phyloP scores from a whole-genome alignment of 1,140 invertebrate genomes.

The Cydia pomonella region DNA sequence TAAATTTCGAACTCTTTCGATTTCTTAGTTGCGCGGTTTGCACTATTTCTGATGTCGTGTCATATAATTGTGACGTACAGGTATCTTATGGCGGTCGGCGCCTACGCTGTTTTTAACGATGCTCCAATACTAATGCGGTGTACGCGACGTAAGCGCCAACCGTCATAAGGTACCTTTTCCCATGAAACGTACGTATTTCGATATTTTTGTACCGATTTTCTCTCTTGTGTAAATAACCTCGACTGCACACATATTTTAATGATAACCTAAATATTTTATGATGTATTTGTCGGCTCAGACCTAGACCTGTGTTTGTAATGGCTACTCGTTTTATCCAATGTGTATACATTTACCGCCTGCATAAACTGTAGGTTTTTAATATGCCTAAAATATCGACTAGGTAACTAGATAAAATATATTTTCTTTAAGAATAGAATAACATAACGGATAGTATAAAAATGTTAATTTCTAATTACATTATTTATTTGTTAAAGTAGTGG shows the following conservation, averaged over 20 bases:
- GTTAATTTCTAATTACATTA: slow-evolving; percentile 79
- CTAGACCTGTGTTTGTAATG: slow-evolving; percentile 52
- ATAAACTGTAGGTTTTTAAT: slow-evolving; percentile 65
- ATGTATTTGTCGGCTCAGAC: slow-evolving; percentile 41
- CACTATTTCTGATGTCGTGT: no score
- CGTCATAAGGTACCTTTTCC: no score
- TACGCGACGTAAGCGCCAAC: no score
- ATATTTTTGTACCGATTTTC: not conserved
- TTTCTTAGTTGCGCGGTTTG: no score
- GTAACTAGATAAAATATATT: slow-evolving; percentile 62
- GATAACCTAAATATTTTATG: slow-evolving; percentile 51
- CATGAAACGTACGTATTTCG: no score
- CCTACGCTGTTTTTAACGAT: no score
- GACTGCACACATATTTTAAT: slow-evolving; percentile 62
- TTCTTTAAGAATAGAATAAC: slow-evolving; percentile 67
- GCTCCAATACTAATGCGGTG: no score
- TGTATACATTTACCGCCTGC: slow-evolving; percentile 67
- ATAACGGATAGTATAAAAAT: slow-evolving; percentile 62
- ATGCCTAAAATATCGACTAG: slow-evolving; percentile 63
- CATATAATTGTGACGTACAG: no score
- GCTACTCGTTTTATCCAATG: slow-evolving; percentile 56
- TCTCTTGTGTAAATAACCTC: not conserved
- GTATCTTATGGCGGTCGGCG: no score
- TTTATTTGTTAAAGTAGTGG: slow-evolving; percentile 70
- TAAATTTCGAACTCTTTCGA: no score